Evolutionary conservation across 2,888 invertebrate genomes (phyloP), one percentile per base, ranked within the genome.

Genomic region (Bembecia ichneumoniformis): DNA sequence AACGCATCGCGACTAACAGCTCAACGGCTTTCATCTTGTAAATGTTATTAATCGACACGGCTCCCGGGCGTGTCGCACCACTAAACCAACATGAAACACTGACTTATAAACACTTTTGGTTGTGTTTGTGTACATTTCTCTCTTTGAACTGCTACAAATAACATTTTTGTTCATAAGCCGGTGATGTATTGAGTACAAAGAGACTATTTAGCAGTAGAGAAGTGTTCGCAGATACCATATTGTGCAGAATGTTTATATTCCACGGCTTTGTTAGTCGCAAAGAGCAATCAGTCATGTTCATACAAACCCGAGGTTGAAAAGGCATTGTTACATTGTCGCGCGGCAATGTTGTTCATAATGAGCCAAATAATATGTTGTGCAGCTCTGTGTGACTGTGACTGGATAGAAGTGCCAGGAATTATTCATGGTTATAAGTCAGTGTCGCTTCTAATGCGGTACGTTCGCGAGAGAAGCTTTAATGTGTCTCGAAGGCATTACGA

Each of bases 1-100:
- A 82, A 76, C 77, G 70, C 80, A 79, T 74, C 78, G 71, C 75
- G 71, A 74, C 74, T 75, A 68, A 74, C 78, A 76, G 76, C 77
- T 75, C 75, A 72, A 70, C 80, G 76, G 79, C 83, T 84, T 83
- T 84, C 83, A 82, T 84, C 82, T 83, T 82, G 82, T 83, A 84
- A 83, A 82, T 73, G 79, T 82, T 84, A 84, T 84, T 83, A 86
- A 84, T 84, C 81, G 82, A 77, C 80, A 77, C 61, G 64, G 77
- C 84, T 83, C 81, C 83, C 76, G 82, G 73, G 68, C 67, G 68
- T 73, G 71, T 64, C 61, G 61, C 62, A 59, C 54, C 62, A 65
- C 60, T 55, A 48, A 17, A 51, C 35, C 16, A 40, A n/a, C 17
- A 9, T 7, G 14, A 3, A 40, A 40, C 40, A 11, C 40, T 5